Evolutionary conservation across 2,888 invertebrate genomes (phyloP).

Genomic region (Ellobium chinense): DNA sequence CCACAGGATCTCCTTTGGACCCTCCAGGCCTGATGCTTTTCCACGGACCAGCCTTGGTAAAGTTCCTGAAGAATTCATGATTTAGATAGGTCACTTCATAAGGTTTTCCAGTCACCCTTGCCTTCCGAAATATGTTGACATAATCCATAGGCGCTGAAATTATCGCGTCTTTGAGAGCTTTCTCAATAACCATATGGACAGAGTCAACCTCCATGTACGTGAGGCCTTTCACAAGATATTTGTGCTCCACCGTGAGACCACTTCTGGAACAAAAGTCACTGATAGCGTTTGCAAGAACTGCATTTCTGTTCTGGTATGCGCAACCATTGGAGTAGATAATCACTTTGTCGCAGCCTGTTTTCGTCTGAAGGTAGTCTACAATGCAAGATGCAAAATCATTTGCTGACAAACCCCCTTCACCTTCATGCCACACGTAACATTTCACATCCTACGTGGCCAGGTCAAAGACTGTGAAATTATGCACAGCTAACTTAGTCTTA

Average conservation of each 20-base stretch:
- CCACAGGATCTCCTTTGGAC: too few species aligned
- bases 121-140: too few species aligned
- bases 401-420: slow-evolving; percentile 7
- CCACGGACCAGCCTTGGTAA: too few species aligned
- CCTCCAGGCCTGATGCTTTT: too few species aligned
- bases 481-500: slow-evolving; percentile 34
- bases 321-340: slow-evolving; percentile 49
- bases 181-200: background rate
- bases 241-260: slow-evolving; percentile 34
- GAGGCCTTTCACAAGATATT: slow-evolving; percentile 48
- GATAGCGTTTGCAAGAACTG: slow-evolving; percentile 39
- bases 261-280: slow-evolving; percentile 15
- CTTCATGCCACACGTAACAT: slow-evolving; percentile 42
- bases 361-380: background rate
- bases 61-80: too few species aligned
- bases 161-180: background rate
- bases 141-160: too few species aligned
- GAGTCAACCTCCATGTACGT: slow-evolving; percentile 47
- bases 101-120: too few species aligned
- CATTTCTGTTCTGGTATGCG: slow-evolving; percentile 45
- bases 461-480: slow-evolving; percentile 39
- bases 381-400: slow-evolving; percentile 35
- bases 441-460: slow-evolving; percentile 7
- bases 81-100: too few species aligned
- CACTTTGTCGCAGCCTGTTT: background rate